phyloP scores from a whole-genome alignment of 2,797 vertebrate species.

The Cuniculus paca region DNA sequence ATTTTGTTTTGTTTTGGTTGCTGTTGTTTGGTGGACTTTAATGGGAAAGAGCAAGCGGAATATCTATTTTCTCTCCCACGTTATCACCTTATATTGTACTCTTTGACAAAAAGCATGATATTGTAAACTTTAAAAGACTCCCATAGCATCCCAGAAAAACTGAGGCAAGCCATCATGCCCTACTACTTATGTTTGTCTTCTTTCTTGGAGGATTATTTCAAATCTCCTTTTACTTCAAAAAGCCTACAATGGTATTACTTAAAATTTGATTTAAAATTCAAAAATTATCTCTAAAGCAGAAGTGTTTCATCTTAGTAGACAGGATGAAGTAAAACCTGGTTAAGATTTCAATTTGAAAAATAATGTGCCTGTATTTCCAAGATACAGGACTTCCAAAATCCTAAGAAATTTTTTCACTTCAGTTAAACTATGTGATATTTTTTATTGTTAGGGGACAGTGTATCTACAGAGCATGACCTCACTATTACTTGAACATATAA shows the following conservation, averaged over 20 bases:
- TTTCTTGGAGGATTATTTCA: neutral
- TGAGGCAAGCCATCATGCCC: neutral
- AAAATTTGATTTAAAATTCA: conserved; percentile 44
- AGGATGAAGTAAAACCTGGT: neutral
- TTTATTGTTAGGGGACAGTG: neutral
- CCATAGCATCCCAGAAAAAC: neutral
- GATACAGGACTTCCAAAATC: neutral
- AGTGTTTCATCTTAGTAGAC: neutral
- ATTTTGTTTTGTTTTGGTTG: neutral
- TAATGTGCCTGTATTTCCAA: conserved; percentile 31
- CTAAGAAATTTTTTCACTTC: neutral
- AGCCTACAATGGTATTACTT: neutral
- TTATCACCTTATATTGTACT: neutral
- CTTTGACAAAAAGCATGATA: neutral
- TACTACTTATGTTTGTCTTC: neutral
- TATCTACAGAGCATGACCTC: neutral
- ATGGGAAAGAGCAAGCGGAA: neutral
- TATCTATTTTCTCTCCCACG: neutral
- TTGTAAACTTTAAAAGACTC: neutral
- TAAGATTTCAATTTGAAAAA: conserved; percentile 17
- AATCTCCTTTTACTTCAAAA: conserved; percentile 19
- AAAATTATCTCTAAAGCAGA: conserved; percentile 21
- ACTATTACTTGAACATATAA: neutral
- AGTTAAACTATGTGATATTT: neutral
- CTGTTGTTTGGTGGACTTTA: neutral